phyloP scores from a whole-genome alignment of 2,888 invertebrate genomes.

The Drosophila leonis region DNA sequence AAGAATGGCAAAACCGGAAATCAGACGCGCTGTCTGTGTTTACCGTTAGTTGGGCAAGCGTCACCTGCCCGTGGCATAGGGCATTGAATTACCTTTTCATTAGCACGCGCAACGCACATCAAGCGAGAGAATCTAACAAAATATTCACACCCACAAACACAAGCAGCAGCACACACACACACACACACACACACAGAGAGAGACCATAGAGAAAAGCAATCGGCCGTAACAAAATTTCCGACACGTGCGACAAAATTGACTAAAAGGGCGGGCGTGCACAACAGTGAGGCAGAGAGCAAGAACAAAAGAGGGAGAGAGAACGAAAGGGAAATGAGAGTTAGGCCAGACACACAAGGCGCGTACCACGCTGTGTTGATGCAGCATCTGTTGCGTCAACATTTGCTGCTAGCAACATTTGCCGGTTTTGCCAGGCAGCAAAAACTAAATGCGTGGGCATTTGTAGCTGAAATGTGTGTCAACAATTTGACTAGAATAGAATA shows the following conservation, averaged over 20 bases:
- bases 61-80: conserved; percentile 48
- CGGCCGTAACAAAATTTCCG: conserved; percentile 79
- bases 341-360: conserved; percentile 21
- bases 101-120: conserved; percentile 53
- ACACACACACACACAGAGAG: conserved; percentile 9
- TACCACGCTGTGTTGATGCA: conserved; percentile 16
- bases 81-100: conserved; percentile 73
- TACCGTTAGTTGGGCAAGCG: conserved; percentile 52
- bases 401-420: conserved; percentile 45
- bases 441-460: conserved; percentile 35
- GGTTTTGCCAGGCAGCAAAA: conserved; percentile 40
- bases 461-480: conserved; percentile 48
- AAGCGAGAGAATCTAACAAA: conserved; percentile 45
- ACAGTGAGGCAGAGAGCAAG: conserved; percentile 8
- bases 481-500: conserved; percentile 36
- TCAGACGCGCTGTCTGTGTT: conserved; percentile 37
- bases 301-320: conserved; percentile 10
- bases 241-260: conserved; percentile 82
- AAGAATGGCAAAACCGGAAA: conserved; percentile 62
- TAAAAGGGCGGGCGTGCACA: conserved; percentile 39
- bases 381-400: conserved; percentile 48
- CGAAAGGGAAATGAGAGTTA: conserved; percentile 25
- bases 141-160: conserved; percentile 51
- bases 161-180: conserved; percentile 19
- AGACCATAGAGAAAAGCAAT: conserved; percentile 65